Evolutionary conservation across 2,888 invertebrate species (phyloP).

Genomic region (Icerya purchasi): DNA sequence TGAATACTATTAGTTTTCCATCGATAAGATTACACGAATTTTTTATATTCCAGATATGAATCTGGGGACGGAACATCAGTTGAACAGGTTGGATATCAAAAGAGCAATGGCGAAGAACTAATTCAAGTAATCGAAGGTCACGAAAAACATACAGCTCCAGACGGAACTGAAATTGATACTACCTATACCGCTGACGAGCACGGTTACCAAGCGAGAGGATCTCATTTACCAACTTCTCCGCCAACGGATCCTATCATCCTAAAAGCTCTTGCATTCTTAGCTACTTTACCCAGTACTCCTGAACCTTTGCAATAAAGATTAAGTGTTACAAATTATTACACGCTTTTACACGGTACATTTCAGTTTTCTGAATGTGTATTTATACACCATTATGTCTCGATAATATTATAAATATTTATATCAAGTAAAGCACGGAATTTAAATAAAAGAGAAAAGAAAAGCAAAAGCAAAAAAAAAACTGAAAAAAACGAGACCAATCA

Average conservation of each 20-base stretch:
- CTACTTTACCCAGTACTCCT: constrained; percentile 15
- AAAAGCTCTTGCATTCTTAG: constrained; percentile 17
- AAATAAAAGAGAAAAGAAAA: no score
- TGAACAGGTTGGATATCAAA: constrained; percentile 29
- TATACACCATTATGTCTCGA: no score
- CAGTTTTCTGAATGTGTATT: no score
- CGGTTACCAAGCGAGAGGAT: constrained; percentile 53
- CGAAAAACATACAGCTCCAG: constrained; percentile 46
- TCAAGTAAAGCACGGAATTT: no score
- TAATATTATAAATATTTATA: no score
- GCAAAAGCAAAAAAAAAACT: no score
- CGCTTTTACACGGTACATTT: no score
- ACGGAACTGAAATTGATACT: constrained; percentile 36
- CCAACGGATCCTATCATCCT: constrained; percentile 45
- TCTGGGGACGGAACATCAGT: constrained; percentile 29
- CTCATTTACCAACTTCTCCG: constrained; percentile 56
- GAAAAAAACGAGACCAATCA: no score
- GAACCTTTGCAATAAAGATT: constrained; percentile 11
- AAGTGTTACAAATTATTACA: no score
- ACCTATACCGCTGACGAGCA: constrained; percentile 47
- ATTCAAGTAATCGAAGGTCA: constrained; percentile 39
- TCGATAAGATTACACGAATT: not conserved
- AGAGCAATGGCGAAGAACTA: constrained; percentile 31
- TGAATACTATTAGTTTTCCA: not conserved
- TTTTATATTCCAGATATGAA: constrained; percentile 24